These are phyloP conservation scores for Tympanuchus pallidicinctus DNA, from an alignment of 2,113 vertebrate species.

Conservation along the genomic window DNA sequence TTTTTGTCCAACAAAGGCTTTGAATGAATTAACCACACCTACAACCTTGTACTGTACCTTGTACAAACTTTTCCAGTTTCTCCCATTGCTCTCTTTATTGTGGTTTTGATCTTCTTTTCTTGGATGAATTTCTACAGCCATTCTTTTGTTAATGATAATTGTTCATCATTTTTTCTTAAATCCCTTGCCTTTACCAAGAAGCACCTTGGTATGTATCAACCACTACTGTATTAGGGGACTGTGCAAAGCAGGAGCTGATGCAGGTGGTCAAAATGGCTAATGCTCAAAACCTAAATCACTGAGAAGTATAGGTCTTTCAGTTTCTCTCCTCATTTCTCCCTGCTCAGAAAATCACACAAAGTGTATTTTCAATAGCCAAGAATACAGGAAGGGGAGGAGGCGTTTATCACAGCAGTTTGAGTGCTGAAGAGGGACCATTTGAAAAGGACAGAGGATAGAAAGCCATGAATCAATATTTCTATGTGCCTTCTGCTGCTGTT, in stretches of 20 bases:
- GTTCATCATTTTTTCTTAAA: conserved; percentile 10
- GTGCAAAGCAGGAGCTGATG: conserved; percentile 3
- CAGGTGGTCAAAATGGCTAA: neutral
- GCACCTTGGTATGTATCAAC: conserved; percentile 15
- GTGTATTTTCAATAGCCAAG: neutral
- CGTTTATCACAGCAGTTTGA: conserved; percentile 38
- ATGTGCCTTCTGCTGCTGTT: conserved; percentile 34
- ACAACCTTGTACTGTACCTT: neutral
- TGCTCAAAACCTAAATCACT: neutral
- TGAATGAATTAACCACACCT: neutral
- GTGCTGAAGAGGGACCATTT: conserved; percentile 45
- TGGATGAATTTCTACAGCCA: neutral
- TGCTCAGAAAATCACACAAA: conserved; percentile 15
- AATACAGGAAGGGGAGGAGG: neutral
- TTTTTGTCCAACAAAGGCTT: neutral
- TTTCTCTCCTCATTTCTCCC: accelerated
- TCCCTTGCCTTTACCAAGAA: conserved; percentile 19
- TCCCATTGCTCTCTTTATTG: neutral
- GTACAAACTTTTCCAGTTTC: neutral
- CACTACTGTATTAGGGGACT: neutral
- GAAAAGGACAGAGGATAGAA: conserved; percentile 59
- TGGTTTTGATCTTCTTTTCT: conserved; percentile 36
- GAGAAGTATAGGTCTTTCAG: neutral
- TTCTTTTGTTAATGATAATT: conserved; percentile 25
- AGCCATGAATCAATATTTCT: conserved; percentile 63